These are phyloP conservation scores for Cynocephalus volans DNA, from an alignment of 2,113 vertebrate species.

Conservation along the genomic window DNA sequence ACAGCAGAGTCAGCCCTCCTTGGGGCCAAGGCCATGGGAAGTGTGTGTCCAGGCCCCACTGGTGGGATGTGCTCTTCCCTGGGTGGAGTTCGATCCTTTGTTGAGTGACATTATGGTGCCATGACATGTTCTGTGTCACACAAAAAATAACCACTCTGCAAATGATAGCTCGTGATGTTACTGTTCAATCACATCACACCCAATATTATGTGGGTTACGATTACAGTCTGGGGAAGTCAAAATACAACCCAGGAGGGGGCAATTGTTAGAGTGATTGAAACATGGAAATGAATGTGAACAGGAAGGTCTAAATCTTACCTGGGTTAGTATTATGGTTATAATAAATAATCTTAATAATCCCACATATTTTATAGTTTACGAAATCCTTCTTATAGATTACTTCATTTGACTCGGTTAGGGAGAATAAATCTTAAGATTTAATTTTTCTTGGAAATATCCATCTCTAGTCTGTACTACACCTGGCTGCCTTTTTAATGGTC, in stretches of 20 bases:
- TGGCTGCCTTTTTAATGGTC: conserved; percentile 66
- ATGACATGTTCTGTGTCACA: background rate
- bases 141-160: too few relatives aligned
- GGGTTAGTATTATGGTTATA: conserved; percentile 73
- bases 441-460: conserved; percentile 78
- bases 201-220: background rate
- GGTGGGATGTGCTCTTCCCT: too few relatives aligned
- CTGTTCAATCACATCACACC: background rate
- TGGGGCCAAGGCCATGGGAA: fast-evolving
- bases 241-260: conserved; percentile 56
- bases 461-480: conserved; percentile 44
- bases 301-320: conserved; percentile 79
- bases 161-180: fast-evolving
- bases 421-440: conserved; percentile 76
- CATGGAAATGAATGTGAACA: conserved; percentile 64
- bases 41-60: fast-evolving
- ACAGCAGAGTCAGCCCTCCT: too few relatives aligned
- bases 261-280: conserved; percentile 80
- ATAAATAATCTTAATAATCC: conserved; percentile 82
- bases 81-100: background rate
- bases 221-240: conserved; percentile 61
- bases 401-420: conserved; percentile 60
- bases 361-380: conserved; percentile 76
- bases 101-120: background rate
- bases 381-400: conserved; percentile 73